These are phyloP conservation scores for Elanus axillaris DNA, from an alignment of 2,113 vertebrate genomes.

Conservation along the genomic window DNA sequence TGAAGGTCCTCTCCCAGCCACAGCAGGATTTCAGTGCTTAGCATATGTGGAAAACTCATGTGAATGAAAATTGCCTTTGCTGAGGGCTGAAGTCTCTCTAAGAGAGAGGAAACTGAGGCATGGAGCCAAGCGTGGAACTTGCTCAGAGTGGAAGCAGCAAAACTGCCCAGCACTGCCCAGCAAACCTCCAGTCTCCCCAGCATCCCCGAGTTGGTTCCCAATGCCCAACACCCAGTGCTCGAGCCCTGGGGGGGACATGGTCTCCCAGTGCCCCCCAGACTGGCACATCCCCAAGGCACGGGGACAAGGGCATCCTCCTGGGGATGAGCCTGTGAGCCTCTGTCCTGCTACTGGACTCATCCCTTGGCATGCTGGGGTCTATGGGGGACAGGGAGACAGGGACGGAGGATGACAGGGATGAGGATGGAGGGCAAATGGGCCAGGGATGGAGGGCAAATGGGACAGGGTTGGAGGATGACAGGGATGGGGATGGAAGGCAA, in stretches of 20 bases:
- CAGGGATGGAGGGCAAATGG: accelerated
- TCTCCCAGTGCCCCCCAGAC: not conserved
- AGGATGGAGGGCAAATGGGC: not conserved
- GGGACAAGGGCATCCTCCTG: not conserved
- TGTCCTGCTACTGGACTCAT: not conserved
- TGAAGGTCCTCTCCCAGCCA: accelerated
- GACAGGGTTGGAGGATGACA: not conserved
- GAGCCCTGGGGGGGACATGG: accelerated
- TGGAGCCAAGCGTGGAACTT: accelerated
- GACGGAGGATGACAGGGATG: not conserved
- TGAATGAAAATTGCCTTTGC: accelerated
- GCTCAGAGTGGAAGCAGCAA: not conserved
- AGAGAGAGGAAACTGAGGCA: slow-evolving; percentile 11
- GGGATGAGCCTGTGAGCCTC: not conserved
- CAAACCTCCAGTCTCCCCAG: not conserved
- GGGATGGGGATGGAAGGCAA: not conserved
- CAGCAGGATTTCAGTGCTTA: not conserved
- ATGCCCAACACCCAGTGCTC: accelerated
- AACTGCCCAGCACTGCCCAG: not conserved
- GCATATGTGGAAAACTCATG: accelerated
- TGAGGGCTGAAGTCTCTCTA: not conserved
- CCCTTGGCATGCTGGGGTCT: accelerated
- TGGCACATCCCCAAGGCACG: accelerated
- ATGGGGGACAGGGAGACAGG: not conserved
- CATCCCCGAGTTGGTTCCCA: accelerated